A percentile compares a stretch with the other conserved stretches of the same genome.
These are phyloP conservation scores for Peromyscus aztecus DNA, from an alignment of 2,797 vertebrate species.

Conservation along the genomic window DNA sequence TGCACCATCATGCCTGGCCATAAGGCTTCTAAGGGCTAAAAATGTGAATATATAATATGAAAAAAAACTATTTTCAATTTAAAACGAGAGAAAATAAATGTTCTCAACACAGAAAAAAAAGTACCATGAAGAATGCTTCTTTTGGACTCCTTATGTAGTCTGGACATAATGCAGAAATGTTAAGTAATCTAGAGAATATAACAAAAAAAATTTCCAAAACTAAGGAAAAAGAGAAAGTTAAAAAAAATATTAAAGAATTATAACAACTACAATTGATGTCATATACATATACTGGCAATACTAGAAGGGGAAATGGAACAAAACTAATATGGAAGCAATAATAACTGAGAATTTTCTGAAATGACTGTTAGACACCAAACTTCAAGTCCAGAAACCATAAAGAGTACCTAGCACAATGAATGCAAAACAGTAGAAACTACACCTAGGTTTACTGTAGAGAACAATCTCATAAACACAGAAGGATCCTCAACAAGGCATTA, in stretches of 20 bases:
- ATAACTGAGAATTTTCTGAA: not conserved
- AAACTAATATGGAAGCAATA: not conserved
- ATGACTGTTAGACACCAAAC: not conserved
- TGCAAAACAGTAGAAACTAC: not conserved
- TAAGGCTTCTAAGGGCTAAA: not conserved
- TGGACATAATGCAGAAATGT: not conserved
- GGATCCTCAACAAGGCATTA: not conserved
- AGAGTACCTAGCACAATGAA: not conserved
- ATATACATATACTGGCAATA: not conserved
- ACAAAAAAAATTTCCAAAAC: conserved; percentile 30
- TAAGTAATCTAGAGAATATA: not conserved
- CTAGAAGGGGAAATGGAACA: not conserved
- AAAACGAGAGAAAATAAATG: not conserved
- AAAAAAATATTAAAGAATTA: not conserved
- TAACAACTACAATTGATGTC: not conserved
- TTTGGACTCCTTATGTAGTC: not conserved
- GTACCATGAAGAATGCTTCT: not conserved
- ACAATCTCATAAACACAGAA: not conserved
- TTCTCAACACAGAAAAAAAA: not conserved
- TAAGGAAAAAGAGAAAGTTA: not conserved
- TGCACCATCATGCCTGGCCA: not conserved
- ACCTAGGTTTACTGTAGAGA: not conserved
- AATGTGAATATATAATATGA: not conserved
- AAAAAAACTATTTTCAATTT: not conserved
- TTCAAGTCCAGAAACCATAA: not conserved